A percentile compares a stretch with the other conserved stretches of the same genome.
These are phyloP conservation scores for Ophion costatus DNA, from an alignment of 2,888 invertebrate genomes.

Conservation along the genomic window DNA sequence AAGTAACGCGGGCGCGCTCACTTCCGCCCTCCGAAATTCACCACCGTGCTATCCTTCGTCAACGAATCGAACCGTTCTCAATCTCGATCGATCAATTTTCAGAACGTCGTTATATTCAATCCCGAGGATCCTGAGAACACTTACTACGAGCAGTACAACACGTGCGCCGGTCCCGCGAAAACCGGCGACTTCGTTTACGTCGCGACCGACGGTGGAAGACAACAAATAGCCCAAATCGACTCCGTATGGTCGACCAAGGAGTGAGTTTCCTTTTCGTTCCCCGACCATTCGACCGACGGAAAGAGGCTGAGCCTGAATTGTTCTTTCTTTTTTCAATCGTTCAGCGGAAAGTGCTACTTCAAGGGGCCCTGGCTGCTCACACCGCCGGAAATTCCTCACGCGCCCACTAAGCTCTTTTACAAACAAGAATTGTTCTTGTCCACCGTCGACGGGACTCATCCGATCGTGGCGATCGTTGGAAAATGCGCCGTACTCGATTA, in stretches of 20 bases:
- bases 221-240: slow-evolving; percentile 96
- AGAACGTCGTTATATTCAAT: slow-evolving; percentile 92
- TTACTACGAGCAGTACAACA: slow-evolving; percentile 97
- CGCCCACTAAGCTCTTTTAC: slow-evolving; percentile 92
- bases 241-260: slow-evolving; percentile 96
- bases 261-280: slow-evolving; percentile 85
- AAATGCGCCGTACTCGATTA: slow-evolving; percentile 96
- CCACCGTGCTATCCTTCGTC: no score
- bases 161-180: slow-evolving; percentile 92
- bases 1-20: not conserved
- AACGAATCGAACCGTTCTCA: not conserved
- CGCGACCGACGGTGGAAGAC: slow-evolving; percentile 94
- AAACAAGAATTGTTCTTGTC: slow-evolving; percentile 97
- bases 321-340: slow-evolving; percentile 32
- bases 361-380: slow-evolving; percentile 97
- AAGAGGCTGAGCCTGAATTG: not conserved
- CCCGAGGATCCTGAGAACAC: slow-evolving; percentile 90
- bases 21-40: no score
- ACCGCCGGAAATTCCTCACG: slow-evolving; percentile 93
- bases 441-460: slow-evolving; percentile 95
- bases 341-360: slow-evolving; percentile 94
- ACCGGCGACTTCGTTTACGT: slow-evolving; percentile 98
- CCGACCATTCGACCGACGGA: not conserved
- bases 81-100: slow-evolving; percentile 68
- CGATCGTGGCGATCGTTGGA: slow-evolving; percentile 95